Conservation (phyloP, 2,797 vertebrate species). For the Gymnopithys bicolor region DNA sequence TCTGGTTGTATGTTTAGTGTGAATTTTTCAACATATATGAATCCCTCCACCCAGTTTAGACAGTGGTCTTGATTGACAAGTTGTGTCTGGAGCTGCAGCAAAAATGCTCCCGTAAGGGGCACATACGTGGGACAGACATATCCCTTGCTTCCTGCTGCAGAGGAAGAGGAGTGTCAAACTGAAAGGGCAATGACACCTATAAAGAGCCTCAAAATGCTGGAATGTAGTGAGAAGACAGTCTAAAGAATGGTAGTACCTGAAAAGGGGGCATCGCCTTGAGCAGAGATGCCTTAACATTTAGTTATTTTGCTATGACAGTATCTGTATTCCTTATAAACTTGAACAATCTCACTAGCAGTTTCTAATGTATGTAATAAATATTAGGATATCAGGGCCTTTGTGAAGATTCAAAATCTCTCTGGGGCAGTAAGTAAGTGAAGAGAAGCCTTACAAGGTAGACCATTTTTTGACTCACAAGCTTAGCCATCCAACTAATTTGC, state of each 20-base stretch:
- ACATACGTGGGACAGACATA: not conserved
- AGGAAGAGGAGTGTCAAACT: not conserved
- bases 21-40: not conserved
- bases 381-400: not conserved
- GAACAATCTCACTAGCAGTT: not conserved
- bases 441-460: not conserved
- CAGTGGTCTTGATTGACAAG: not conserved
- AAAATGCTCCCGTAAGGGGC: not conserved
- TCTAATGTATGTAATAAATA: not conserved
- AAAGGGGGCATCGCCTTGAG: not conserved
- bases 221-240: not conserved
- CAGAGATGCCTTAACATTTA: not conserved
- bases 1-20: not conserved
- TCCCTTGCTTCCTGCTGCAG: not conserved
- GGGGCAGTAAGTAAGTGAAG: not conserved
- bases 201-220: not conserved
- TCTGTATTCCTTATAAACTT: not conserved
- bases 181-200: not conserved
- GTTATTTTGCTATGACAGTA: not conserved
- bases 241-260: not conserved
- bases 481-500: not conserved
- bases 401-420: not conserved
- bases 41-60: not conserved
- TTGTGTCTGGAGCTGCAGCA: not conserved
- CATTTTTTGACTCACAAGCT: not conserved